Evolutionary conservation across 1,140 invertebrate genomes (phyloP), one percentile per base, ranked within the genome.

Genomic region (Pseudomyrmex dendroicus): DNA sequence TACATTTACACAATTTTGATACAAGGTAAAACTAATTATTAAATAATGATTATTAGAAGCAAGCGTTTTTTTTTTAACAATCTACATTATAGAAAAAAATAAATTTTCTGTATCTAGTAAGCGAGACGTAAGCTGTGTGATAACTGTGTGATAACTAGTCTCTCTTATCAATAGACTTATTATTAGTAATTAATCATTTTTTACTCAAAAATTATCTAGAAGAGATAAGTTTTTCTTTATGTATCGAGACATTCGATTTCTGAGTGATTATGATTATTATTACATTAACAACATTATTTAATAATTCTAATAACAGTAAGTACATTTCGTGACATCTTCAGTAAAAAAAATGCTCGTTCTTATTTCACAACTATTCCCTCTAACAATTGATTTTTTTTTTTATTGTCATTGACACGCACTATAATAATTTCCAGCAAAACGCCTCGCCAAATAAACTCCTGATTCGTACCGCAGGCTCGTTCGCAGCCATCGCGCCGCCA

Each of bases 401-500:
- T 0, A 35, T 35, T 35, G 35, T 35, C 3, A 35, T 35, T 35
- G 35, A 35, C 7, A 7, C 35, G 35, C 35, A 7, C n/a, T 52
- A 10, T 52, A 12, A 2, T 15, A 20, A 70, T 35, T 35, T 25
- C 0, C 22, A 35, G 46, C n/a, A 9, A 74, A 50, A n/a, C 13
- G 7, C 17, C 35, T 25, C 10, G 13, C 1, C 50, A n/a, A 74
- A 4, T 12, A 46, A 72, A 50, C 35, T 15, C 44, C 68, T 90
- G 89, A 87, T 89, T 90, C 73, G 54, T 54, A 1, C 50, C 25
- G 2, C 2, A 2, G 15, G 35, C 9, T 17, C 13, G 89, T 82
- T 90, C 84, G 63, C 52, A 73, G 44, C 84, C 88, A 89, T 89
- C 88, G 68, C 83, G 64, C 64, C 63, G 77, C 20, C 56, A 80